These are phyloP conservation scores for Zaprionus gabonicus DNA, from an alignment of 1,140 invertebrate species.

Conservation along the genomic window DNA sequence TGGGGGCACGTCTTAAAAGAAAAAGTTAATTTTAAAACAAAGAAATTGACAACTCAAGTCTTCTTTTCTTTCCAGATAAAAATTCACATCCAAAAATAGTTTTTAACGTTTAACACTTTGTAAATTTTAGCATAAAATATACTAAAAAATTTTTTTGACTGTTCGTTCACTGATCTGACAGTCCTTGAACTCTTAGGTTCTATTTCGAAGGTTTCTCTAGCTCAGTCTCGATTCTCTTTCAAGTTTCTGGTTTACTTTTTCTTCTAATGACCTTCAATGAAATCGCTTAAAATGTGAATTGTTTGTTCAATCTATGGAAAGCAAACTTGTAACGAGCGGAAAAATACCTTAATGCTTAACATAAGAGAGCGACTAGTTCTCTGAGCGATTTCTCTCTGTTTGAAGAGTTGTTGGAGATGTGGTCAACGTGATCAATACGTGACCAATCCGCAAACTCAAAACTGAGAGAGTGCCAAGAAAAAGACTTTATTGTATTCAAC, in stretches of 20 bases:
- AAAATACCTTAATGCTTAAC: not conserved
- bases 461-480: not conserved
- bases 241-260: slow-evolving; percentile 31
- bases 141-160: too few relatives aligned
- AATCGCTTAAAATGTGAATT: slow-evolving; percentile 22
- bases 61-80: not conserved
- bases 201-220: slow-evolving; percentile 4
- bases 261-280: slow-evolving; percentile 42
- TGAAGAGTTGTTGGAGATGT: not conserved
- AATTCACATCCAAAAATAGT: slow-evolving; percentile 8
- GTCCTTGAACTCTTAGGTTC: slow-evolving; percentile 33
- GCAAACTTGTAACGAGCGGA: slow-evolving; percentile 24
- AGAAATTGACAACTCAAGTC: slow-evolving; percentile 36
- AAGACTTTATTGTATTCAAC: slow-evolving; percentile 1
- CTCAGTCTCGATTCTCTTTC: not conserved
- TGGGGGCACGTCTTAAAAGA: slow-evolving; percentile 58
- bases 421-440: slow-evolving; percentile 14
- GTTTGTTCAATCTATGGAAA: slow-evolving; percentile 30
- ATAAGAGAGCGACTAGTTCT: not conserved
- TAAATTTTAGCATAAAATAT: too few relatives aligned
- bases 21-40: slow-evolving; percentile 56
- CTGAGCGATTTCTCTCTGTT: not conserved
- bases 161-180: slow-evolving; percentile 43
- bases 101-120: slow-evolving; percentile 3
- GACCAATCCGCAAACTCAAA: not conserved